A percentile compares a stretch with the other conserved stretches of the same genome.
phyloP scores from a whole-genome alignment of 2,888 invertebrate species.

The Empis livida region DNA sequence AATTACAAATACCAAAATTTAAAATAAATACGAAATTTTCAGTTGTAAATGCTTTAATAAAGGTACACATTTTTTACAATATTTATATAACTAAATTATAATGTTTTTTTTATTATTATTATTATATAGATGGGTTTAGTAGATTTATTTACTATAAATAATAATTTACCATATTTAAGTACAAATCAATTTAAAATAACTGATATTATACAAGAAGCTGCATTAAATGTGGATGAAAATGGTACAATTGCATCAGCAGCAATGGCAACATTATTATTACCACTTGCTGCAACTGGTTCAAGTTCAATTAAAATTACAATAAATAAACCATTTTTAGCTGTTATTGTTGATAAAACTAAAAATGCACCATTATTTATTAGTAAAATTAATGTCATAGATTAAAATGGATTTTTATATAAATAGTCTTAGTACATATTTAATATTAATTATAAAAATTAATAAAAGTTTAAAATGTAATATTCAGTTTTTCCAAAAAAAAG shows the following conservation, averaged over 20 bases:
- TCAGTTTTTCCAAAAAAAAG: no score
- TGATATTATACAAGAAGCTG: conserved; percentile 39
- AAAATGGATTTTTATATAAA: not conserved
- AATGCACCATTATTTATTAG: conserved; percentile 38
- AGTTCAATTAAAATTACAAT: conserved; percentile 1
- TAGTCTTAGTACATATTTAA: no score
- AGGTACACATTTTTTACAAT: conserved; percentile 15
- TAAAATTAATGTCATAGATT: not conserved
- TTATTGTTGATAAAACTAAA: conserved; percentile 38
- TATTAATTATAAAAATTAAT: no score
- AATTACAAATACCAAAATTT: conserved; percentile 17
- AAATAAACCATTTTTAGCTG: conserved; percentile 39
- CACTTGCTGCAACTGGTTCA: conserved; percentile 26
- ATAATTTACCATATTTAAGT: conserved; percentile 30
- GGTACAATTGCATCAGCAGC: conserved; percentile 40
- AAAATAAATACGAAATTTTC: conserved; percentile 11
- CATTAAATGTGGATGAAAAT: conserved; percentile 40
- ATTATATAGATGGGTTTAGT: conserved; percentile 37
- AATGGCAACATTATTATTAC: conserved; percentile 37
- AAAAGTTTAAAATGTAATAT: no score
- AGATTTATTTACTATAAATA: conserved; percentile 33
- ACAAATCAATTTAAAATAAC: conserved; percentile 22
- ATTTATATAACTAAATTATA: no score
- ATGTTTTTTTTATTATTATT: not conserved
- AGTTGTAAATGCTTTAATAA: conserved; percentile 13